A percentile compares a stretch with the other conserved stretches of the same genome.
phyloP scores from a whole-genome alignment of 2,797 vertebrate genomes.

The Sebastes trivittatus region DNA sequence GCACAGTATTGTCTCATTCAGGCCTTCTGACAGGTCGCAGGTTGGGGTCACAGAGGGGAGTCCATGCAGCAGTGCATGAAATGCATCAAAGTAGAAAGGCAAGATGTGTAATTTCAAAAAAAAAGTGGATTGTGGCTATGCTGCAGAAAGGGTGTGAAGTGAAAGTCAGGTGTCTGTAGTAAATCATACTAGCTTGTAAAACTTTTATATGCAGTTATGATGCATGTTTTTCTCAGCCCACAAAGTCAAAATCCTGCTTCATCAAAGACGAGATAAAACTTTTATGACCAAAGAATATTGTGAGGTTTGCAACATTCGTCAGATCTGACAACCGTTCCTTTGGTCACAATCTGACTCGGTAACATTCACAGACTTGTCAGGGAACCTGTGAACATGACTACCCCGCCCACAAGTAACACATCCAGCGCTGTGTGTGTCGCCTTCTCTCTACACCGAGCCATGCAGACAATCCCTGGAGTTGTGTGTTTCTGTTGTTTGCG shows the following conservation, averaged over 20 bases:
- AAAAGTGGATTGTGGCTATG: not conserved
- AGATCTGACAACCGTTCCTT: constrained; percentile 15
- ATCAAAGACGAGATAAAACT: not conserved
- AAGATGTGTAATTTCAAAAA: constrained; percentile 8
- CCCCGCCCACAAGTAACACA: constrained; percentile 12
- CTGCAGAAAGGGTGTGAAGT: not conserved
- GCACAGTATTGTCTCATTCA: not conserved
- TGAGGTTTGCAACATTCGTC: constrained; percentile 25
- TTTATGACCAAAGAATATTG: constrained; percentile 7
- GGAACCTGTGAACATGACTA: constrained; percentile 37
- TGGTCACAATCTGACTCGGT: constrained; percentile 32
- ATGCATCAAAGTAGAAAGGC: constrained; percentile 11
- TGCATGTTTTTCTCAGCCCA: not conserved
- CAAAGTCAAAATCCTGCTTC: not conserved
- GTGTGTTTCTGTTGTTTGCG: constrained; percentile 11
- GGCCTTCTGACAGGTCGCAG: not conserved
- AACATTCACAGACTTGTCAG: constrained; percentile 43
- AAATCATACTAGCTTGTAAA: not conserved
- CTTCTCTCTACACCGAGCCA: constrained; percentile 13
- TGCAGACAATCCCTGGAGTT: constrained; percentile 34
- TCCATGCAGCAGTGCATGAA: not conserved
- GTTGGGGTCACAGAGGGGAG: not conserved
- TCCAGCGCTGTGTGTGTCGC: not conserved
- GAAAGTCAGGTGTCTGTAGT: not conserved
- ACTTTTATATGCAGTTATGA: not conserved